Conservation (phyloP, 2,113 vertebrate genomes). For the Seriola aureovittata region DNA sequence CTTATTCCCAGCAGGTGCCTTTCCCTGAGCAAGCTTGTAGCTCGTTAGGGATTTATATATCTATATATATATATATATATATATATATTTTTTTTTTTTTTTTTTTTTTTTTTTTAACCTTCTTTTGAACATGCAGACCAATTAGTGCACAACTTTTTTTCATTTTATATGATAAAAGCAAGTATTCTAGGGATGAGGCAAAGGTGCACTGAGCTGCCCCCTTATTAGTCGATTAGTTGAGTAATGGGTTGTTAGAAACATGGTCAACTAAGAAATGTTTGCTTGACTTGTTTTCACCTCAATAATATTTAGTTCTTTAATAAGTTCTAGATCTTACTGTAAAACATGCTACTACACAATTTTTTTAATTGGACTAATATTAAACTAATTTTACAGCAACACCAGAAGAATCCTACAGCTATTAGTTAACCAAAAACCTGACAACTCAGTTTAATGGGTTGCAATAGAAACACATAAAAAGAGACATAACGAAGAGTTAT, state of each 20-base stretch:
- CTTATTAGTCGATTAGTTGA: not conserved
- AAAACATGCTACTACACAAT: too few species aligned
- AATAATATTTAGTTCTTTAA: too few species aligned
- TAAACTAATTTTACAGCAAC: too few species aligned
- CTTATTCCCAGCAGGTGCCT: not conserved
- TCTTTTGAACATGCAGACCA: not conserved
- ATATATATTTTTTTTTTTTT: too few species aligned
- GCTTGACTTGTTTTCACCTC: too few species aligned
- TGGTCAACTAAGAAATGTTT: too few species aligned
- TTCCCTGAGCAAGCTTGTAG: not conserved
- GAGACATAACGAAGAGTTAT: too few species aligned
- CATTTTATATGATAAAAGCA: not conserved
- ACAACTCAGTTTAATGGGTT: not conserved
- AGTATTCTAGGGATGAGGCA: not conserved
- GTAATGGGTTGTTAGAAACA: too few species aligned
- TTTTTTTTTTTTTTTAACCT: not conserved
- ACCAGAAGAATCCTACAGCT: too few species aligned
- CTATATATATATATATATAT: too few species aligned
- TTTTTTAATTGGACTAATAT: too few species aligned
- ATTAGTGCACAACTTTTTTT: constrained; percentile 24
- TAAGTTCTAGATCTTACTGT: too few species aligned
- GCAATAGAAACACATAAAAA: not conserved
- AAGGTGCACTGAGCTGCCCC: not conserved
- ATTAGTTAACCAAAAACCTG: not conserved
- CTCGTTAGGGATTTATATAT: constrained; percentile 6